Percentiles rank a stretch among this genome's conserved stretches.
Evolutionary conservation across 2,797 vertebrate genomes (phyloP).

Genomic region (Manis crassicaudata): DNA sequence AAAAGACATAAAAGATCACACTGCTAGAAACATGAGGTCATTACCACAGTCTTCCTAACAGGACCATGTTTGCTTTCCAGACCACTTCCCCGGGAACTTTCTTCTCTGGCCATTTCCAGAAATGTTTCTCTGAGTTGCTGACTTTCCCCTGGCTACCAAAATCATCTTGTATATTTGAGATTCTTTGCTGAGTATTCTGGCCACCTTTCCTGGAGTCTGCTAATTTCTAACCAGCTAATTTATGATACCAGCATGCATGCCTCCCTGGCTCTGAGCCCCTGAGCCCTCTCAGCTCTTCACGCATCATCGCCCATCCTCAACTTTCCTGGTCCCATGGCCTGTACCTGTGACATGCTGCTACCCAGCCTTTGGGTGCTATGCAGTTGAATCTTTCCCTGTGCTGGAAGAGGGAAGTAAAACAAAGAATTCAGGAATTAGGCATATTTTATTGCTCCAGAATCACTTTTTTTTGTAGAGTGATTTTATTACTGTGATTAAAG

Average conservation of each 20-base stretch:
- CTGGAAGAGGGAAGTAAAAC: not conserved
- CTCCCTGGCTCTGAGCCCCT: not conserved
- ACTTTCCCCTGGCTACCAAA: not conserved
- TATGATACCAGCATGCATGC: fast-evolving
- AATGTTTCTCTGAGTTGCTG: not conserved
- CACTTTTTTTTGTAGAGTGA: not conserved
- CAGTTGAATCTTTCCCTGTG: not conserved
- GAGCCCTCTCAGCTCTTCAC: not conserved
- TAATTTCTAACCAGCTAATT: not conserved
- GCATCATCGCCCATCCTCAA: not conserved
- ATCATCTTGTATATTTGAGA: not conserved
- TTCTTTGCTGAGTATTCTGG: not conserved
- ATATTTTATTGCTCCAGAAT: not conserved
- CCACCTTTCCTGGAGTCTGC: not conserved
- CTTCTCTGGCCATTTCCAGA: not conserved
- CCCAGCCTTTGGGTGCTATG: not conserved
- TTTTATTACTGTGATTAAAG: constrained; percentile 65
- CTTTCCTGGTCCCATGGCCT: not conserved
- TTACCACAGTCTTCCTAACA: not conserved
- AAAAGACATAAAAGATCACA: not conserved
- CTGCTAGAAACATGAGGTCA: not conserved
- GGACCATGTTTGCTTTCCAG: not conserved
- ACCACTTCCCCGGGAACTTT: not conserved
- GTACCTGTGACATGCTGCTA: not conserved
- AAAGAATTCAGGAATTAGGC: not conserved